Conservation (phyloP, 2,113 vertebrate species). For the Rhodinocichla rosea region DNA sequence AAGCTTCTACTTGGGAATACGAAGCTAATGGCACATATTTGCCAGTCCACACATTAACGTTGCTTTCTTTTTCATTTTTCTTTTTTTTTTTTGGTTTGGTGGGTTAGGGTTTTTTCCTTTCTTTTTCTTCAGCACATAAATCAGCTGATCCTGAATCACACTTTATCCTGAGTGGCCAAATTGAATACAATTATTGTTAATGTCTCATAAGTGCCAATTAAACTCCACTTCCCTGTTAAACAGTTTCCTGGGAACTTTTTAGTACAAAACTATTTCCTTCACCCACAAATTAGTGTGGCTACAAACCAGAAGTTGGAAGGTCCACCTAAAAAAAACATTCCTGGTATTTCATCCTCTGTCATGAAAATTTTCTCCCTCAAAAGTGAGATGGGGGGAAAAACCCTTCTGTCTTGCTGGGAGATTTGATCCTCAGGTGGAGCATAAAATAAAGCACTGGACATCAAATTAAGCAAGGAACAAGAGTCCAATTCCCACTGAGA, state of each 20-base stretch:
- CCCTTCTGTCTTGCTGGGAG: background rate
- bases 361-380: background rate
- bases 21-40: background rate
- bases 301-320: slow-evolving; percentile 15
- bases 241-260: slow-evolving; percentile 11
- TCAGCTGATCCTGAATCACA: background rate
- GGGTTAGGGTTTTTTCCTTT: background rate
- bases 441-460: background rate
- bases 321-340: background rate
- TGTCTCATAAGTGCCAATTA: slow-evolving; percentile 37
- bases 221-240: slow-evolving; percentile 33
- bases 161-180: background rate
- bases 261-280: slow-evolving; percentile 29
- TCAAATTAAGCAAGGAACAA: background rate
- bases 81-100: background rate
- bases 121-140: background rate
- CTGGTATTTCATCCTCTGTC: background rate
- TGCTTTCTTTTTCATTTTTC: background rate
- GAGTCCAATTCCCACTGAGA: background rate
- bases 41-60: background rate
- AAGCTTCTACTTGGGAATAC: background rate
- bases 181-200: slow-evolving; percentile 17
- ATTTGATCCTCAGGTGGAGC: background rate
- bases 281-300: slow-evolving; percentile 7
- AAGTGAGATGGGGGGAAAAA: background rate